These are phyloP conservation scores for Coturnix japonica DNA, from an alignment of 2,113 vertebrate genomes.

Conservation along the genomic window DNA sequence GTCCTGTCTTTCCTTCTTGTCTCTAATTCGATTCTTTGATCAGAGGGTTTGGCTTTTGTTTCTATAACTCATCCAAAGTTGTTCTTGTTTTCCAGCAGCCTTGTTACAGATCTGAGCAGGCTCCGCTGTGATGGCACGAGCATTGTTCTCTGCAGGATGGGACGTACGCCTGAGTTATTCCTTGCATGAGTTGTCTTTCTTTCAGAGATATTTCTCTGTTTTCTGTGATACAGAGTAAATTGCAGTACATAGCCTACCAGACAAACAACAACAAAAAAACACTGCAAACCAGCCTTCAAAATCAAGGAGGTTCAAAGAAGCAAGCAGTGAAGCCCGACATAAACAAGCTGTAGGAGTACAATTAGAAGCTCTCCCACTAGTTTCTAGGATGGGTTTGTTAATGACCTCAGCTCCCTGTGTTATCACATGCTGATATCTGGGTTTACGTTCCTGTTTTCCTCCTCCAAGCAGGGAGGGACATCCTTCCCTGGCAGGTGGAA, in stretches of 20 bases:
- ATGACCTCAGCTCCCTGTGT: neutral
- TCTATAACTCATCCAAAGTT: neutral
- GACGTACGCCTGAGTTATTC: constrained; percentile 30
- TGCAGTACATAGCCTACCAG: neutral
- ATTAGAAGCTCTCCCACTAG: neutral
- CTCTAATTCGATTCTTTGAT: constrained; percentile 54
- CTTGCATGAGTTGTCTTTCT: constrained; percentile 37
- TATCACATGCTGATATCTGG: neutral
- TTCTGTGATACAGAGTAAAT: constrained; percentile 52
- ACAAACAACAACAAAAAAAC: neutral
- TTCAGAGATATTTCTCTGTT: neutral
- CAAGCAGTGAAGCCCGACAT: neutral
- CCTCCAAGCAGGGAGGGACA: neutral
- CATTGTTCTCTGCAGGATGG: constrained; percentile 63
- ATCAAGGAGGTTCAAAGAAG: neutral
- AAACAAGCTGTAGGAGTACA: neutral
- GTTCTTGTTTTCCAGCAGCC: constrained; percentile 24
- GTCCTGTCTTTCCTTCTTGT: constrained; percentile 37
- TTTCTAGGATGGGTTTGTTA: neutral
- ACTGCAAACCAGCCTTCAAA: constrained; percentile 14
- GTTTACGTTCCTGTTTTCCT: neutral
- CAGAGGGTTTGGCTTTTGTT: constrained; percentile 47
- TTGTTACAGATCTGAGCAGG: neutral
- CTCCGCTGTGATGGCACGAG: neutral
- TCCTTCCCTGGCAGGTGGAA: neutral